These are phyloP conservation scores for Condylostylus longicornis DNA, from an alignment of 1,140 invertebrate species.

Conservation along the genomic window DNA sequence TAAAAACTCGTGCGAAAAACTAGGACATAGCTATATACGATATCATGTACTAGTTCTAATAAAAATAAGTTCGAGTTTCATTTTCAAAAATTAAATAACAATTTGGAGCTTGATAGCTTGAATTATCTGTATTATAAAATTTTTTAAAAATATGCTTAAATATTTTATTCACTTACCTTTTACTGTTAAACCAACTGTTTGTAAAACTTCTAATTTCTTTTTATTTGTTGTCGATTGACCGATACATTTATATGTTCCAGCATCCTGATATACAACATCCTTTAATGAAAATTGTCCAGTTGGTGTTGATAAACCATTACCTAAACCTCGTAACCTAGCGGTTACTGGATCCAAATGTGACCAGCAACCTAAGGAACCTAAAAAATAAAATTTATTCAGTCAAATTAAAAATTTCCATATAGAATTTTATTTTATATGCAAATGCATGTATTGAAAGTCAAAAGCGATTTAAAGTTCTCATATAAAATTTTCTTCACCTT, in stretches of 20 bases:
- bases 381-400: slow-evolving; percentile 4
- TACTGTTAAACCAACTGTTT: slow-evolving; percentile 33
- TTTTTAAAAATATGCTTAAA: slow-evolving; percentile 1
- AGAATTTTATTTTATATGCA: too few species aligned
- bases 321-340: slow-evolving; percentile 41
- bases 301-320: slow-evolving; percentile 43
- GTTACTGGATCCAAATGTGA: slow-evolving; percentile 37
- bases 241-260: slow-evolving; percentile 58
- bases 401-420: too few species aligned
- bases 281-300: slow-evolving; percentile 44
- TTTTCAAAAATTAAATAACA: too few species aligned
- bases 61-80: too few species aligned
- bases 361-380: slow-evolving; percentile 39
- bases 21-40: too few species aligned
- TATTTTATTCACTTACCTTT: slow-evolving; percentile 29
- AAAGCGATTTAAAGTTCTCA: too few species aligned
- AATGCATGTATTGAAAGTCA: too few species aligned
- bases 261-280: slow-evolving; percentile 59
- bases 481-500: too few species aligned
- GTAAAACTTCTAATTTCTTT: slow-evolving; percentile 34
- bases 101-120: too few species aligned
- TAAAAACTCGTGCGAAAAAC: too few species aligned
- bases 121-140: not conserved
- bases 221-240: slow-evolving; percentile 40
- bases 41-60: too few species aligned